These are phyloP conservation scores for Drosophila antonietae DNA, from an alignment of 2,888 invertebrate species.

Conservation along the genomic window DNA sequence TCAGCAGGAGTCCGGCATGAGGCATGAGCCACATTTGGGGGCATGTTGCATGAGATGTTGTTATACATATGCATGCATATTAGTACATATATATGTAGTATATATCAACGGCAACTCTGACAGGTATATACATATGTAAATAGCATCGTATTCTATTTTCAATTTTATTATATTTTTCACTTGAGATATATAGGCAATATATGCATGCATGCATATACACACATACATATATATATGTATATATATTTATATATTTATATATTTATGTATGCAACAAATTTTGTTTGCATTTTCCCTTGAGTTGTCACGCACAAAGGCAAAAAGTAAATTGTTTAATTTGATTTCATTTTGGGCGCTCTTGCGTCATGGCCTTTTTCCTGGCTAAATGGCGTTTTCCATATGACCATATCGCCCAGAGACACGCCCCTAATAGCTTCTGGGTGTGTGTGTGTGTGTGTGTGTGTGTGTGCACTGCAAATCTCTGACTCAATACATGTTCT, in stretches of 20 bases:
- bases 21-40: conserved; percentile 23
- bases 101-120: neutral
- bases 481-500: conserved; percentile 61
- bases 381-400: conserved; percentile 23
- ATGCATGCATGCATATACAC: conserved; percentile 35
- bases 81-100: conserved; percentile 16
- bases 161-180: conserved; percentile 74
- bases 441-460: conserved; percentile 9
- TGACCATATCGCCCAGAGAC: conserved; percentile 20
- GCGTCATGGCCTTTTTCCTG: conserved; percentile 59
- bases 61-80: conserved; percentile 33
- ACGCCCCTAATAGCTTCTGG: conserved; percentile 35
- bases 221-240: too few relatives aligned
- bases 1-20: conserved; percentile 39
- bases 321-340: conserved; percentile 80
- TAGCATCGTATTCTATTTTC: conserved; percentile 53
- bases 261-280: conserved; percentile 71
- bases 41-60: conserved; percentile 40
- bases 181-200: conserved; percentile 29
- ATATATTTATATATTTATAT: conserved; percentile 32
- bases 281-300: conserved; percentile 80
- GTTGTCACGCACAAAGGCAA: conserved; percentile 80
- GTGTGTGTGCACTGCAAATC: conserved; percentile 56
- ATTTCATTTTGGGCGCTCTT: conserved; percentile 70
- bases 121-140: conserved; percentile 1